Conservation (phyloP, 2,797 vertebrate genomes). For the Alexandromys oeconomus region DNA sequence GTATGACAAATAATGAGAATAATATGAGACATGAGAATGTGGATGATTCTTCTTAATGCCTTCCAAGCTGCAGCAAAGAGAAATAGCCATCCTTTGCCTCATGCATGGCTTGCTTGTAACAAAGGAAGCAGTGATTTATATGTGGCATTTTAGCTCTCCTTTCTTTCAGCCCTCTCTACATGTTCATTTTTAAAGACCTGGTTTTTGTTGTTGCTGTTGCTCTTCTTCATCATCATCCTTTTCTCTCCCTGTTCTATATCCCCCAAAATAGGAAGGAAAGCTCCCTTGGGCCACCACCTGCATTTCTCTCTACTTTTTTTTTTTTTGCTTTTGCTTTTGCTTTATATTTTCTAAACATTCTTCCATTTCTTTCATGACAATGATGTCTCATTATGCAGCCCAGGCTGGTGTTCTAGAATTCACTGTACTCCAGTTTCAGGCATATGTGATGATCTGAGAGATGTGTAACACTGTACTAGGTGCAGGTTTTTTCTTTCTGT, state of each 20-base stretch:
- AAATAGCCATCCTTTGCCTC: not conserved
- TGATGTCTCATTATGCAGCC: not conserved
- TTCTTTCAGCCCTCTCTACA: accelerated
- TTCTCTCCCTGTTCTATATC: no score
- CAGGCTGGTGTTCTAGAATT: not conserved
- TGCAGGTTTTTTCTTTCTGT: not conserved
- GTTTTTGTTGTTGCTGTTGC: not conserved
- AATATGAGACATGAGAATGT: not conserved
- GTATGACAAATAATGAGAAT: slow-evolving; percentile 39
- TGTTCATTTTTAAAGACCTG: not conserved
- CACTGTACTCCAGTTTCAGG: not conserved
- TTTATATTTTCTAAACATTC: not conserved
- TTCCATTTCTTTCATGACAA: not conserved
- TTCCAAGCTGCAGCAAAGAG: not conserved
- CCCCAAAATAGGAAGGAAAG: not conserved
- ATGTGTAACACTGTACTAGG: no score
- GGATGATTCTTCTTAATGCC: not conserved
- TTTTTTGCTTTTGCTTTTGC: not conserved
- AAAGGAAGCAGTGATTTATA: not conserved
- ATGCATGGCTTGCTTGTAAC: accelerated
- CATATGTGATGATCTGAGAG: no score
- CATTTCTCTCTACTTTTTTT: not conserved
- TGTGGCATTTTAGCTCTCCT: not conserved
- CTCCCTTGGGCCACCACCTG: not conserved
- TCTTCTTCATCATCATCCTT: no score